Evolutionary conservation across 2,113 vertebrate genomes (phyloP), one percentile per base, ranked within the genome.

Genomic region (Nesogale talazaci): DNA sequence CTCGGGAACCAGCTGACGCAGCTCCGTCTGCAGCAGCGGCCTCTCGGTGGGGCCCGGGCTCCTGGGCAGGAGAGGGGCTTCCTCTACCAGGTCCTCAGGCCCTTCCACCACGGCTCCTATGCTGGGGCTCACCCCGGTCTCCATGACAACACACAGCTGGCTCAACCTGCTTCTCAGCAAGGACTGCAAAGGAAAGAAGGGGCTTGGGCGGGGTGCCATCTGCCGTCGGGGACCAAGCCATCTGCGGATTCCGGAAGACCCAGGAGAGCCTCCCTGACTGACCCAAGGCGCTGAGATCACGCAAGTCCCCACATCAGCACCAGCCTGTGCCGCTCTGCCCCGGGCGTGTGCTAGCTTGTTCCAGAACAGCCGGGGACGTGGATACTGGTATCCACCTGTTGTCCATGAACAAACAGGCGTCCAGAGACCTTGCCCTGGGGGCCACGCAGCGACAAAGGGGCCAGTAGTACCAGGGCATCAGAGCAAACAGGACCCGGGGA

Each of bases 101-200:
- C 89, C 83, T 63, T 94, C 95, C 0, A 4, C n/a, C n/a, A n/a
- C n/a, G n/a, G n/a, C n/a, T n/a, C n/a, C 83, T 1, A 16, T 38
- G 6, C 0, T 0, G 0, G 0, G 97, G 85, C 22, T 80, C 88
- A 94, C 94, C 0, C 61, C 93, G 0, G 19, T 95, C 77, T 98
- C 98, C 83, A 97, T 90, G 7, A 97, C 96, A 70, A 98, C 97
- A 17, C 96, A 89, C 17, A 98, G 84, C 92, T 97, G 95, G 79
- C 96, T 96, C 95, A 98, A 78, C 76, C 95, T 97, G 74, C 82
- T 95, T 94, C 52, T 94, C 94, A 97, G 88, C 91, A 88, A 79
- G 0, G 89, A 67, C 98, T 98, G 90, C 5, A 84, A 96, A 85
- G 83, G 52, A 95, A 90, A 91, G 42, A 42, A 27, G 61, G 34